Evolutionary conservation across 1,140 invertebrate genomes (phyloP), one percentile per base, ranked within the genome.

Genomic region (Mycetomoellerius zeteki): DNA sequence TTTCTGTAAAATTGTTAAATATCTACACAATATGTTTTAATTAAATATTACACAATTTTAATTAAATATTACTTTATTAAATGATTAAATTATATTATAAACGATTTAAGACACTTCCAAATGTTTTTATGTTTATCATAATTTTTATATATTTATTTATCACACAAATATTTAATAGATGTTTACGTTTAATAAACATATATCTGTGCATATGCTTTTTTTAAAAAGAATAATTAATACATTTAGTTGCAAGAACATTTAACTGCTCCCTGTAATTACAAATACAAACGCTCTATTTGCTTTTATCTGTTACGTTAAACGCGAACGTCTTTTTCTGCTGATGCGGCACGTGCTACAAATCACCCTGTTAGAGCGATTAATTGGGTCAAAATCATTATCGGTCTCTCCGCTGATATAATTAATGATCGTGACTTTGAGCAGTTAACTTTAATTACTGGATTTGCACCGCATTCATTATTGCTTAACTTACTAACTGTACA

Each of bases 321-420:
- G 33, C 54, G 6, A 27, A 19, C n/a, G n/a, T 62, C 69, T 88
- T 82, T 89, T 86, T 71, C 62, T 52, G 82, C 58, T 84, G 24
- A 88, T 50, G 52, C 50, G 50, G 58, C 43, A 47, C 14, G 30
- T 64, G 54, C 30, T 86, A 33, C 89, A 75, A 88, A 90, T 88
- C 88, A 88, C 43, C 33, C 56, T 47, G 27, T 14, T 75, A 52
- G 75, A 64, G 58, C 84, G 62, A 90, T 87, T 90, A 90, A 90
- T 90, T 90, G 58, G 89, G 89, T 90, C 89, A 88, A 90, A 90
- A 90, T 88, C 86, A 90, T 90, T 90, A 90, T 90, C 89, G 85
- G 86, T 77, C 67, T 73, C 86, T 64, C 86, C 54, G 21, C 21
- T 64, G 81, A 71, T 71, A 81, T 81, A 81, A 87, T 89, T 90